These are phyloP conservation scores for Mystacornis crossleyi DNA, from an alignment of 2,113 vertebrate genomes.

Conservation along the genomic window DNA sequence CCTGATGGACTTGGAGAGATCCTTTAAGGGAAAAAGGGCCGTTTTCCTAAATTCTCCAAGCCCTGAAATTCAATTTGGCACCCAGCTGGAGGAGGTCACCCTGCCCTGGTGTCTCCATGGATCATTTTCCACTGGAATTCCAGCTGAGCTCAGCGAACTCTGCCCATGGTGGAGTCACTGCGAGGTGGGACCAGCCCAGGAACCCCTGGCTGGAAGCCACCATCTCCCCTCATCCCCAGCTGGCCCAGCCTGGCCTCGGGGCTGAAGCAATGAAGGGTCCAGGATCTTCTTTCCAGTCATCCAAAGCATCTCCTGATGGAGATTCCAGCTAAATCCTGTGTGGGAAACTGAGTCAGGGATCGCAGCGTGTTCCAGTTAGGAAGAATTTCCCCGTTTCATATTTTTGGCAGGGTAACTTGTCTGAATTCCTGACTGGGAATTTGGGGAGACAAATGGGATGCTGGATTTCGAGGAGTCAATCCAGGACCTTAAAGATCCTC, in stretches of 20 bases:
- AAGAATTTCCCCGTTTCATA: not conserved
- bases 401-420: not conserved
- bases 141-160: not conserved
- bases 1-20: not conserved
- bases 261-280: not conserved
- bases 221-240: not conserved
- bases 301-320: not conserved
- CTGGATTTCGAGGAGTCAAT: not conserved
- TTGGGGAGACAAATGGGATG: not conserved
- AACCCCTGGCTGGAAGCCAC: conserved; percentile 3
- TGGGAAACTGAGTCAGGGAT: not conserved
- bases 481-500: not conserved
- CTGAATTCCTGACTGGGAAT: not conserved
- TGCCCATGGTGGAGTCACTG: not conserved
- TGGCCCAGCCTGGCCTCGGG: not conserved
- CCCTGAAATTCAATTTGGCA: not conserved
- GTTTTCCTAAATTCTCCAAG: not conserved
- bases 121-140: not conserved
- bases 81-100: not conserved
- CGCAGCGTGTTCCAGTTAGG: not conserved
- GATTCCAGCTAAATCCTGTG: not conserved
- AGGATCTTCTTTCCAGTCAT: not conserved
- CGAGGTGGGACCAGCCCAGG: not conserved
- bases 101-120: not conserved
- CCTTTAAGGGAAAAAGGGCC: not conserved